Evolutionary conservation across 2,888 invertebrate genomes (phyloP), one percentile per base, ranked within the genome.

Genomic region (Tiliacea citrago): DNA sequence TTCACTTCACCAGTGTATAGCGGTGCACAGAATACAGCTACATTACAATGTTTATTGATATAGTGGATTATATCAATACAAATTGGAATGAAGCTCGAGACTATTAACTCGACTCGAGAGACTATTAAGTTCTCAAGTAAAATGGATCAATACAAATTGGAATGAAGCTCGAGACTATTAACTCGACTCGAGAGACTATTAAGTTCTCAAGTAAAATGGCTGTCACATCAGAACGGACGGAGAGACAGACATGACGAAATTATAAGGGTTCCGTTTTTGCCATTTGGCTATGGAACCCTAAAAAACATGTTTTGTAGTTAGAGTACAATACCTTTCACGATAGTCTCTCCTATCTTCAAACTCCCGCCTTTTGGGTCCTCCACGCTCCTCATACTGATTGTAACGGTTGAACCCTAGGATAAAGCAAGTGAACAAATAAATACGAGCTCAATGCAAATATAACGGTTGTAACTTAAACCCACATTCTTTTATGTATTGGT

Each of bases 351-450:
- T 88, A 3, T 94, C 93, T 35, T 91, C 92, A 83, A 89, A 93
- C 55, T 94, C 95, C 21, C 91, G 91, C 74, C 93, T 91, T 91
- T 89, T 95, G 21, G 90, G 91, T 18, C 89, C 91, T 13, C 90
- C 91, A 79, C 93, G 92, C 4, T 95, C 93, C 76, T 95, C 95
- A 90, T 91, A 94, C 57, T 94, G 94, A 87, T 94, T 94, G 88
- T 90, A 93, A 70, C 93, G 94, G 81, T 92, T 93, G 87, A 88
- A 93, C 61, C 92, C 95, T 95, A 78, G 57, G 88, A 89, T 53
- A 45, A 29, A 62, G 7, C 13, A 58, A 45, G 12, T 65, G 13
- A 68, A 68, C 5, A 68, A 51, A 63, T 45, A 0, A 51, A 49
- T 53, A 51, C 51, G 45, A 45, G 13, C 9, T 45, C 6, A 75